A percentile compares a stretch with the other conserved stretches of the same genome.
phyloP scores from a whole-genome alignment of 2,797 vertebrate species.

The Lithobates pipiens region DNA sequence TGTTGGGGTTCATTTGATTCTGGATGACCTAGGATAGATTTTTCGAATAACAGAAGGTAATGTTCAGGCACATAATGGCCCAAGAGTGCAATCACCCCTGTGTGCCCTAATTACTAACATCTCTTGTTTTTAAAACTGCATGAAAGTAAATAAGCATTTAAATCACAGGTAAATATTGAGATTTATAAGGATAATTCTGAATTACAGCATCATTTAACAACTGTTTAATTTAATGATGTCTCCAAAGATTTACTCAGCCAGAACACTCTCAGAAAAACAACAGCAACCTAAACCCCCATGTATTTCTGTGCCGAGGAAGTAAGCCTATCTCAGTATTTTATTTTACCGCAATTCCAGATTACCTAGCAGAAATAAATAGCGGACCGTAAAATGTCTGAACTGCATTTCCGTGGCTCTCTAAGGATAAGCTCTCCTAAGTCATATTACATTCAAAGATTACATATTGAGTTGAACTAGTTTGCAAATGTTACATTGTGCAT shows the following conservation, averaged over 20 bases:
- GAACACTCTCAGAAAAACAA: conserved; percentile 18
- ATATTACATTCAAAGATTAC: conserved; percentile 66
- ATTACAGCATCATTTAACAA: conserved; percentile 69
- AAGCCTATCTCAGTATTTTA: conserved; percentile 36
- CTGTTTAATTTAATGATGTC: conserved; percentile 64
- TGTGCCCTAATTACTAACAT: neutral
- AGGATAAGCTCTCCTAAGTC: conserved; percentile 66
- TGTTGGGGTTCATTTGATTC: neutral
- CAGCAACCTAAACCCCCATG: conserved; percentile 9
- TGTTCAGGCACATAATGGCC: neutral
- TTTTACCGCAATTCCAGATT: conserved; percentile 49
- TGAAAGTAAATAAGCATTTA: neutral
- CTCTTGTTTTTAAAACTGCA: neutral
- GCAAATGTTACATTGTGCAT: conserved; percentile 66
- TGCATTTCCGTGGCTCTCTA: conserved; percentile 63
- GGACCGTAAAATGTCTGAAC: conserved; percentile 41
- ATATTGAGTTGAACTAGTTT: conserved; percentile 67
- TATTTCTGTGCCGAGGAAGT: neutral
- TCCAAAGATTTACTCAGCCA: conserved; percentile 50
- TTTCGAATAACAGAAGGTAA: neutral
- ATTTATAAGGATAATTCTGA: conserved; percentile 64
- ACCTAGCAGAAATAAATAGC: conserved; percentile 52
- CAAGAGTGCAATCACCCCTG: neutral
- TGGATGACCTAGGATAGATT: neutral
- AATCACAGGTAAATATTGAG: conserved; percentile 56